Evolutionary conservation across 2,888 invertebrate genomes (phyloP).

Genomic region (Eumacrocentrus americanus): DNA sequence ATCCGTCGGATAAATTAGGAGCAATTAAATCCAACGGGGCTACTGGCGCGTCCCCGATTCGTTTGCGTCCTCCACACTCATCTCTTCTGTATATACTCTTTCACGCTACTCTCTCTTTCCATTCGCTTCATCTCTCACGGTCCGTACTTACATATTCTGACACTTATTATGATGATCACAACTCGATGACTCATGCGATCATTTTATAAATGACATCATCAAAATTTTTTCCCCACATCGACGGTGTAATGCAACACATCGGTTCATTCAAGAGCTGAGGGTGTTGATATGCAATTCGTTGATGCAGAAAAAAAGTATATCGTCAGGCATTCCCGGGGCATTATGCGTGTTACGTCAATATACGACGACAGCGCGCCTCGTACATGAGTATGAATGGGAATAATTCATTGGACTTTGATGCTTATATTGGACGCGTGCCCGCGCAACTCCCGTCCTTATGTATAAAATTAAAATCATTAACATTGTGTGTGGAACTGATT

Average conservation of each 20-base stretch:
- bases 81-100: not conserved
- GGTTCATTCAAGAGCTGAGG: no score
- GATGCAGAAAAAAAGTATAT: not conserved
- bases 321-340: conserved; percentile 37
- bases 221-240: conserved; percentile 13
- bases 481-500: not conserved
- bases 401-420: conserved; percentile 41
- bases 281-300: conserved; percentile 43
- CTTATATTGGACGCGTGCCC: conserved; percentile 16
- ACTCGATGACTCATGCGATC: no score
- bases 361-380: conserved; percentile 45
- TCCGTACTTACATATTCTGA: not conserved
- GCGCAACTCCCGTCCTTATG: not conserved
- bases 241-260: conserved; percentile 32
- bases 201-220: not conserved
- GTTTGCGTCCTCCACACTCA: conserved; percentile 1
- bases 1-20: conserved; percentile 53
- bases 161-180: no score
- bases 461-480: not conserved
- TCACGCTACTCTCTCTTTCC: not conserved
- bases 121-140: not conserved
- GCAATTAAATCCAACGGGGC: conserved; percentile 50
- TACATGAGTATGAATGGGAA: conserved; percentile 46
- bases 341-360: conserved; percentile 45
- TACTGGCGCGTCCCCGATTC: conserved; percentile 31